phyloP scores from a whole-genome alignment of 2,888 invertebrate genomes.

The Euclidia mi region DNA sequence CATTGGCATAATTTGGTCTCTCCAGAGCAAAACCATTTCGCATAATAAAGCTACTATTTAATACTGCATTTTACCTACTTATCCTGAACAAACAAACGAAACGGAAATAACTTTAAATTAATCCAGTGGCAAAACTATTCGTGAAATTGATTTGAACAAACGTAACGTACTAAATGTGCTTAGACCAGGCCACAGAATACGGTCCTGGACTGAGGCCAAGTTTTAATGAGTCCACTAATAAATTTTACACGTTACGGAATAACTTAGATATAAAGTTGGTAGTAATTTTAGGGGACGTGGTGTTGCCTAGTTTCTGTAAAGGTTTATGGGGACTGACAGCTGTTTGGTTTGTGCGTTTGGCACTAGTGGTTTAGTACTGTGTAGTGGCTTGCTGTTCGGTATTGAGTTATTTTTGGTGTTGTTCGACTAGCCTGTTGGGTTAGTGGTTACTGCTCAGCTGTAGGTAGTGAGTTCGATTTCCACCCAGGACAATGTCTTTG shows the following conservation, averaged over 20 bases:
- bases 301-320: conserved; percentile 8
- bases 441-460: too few species aligned
- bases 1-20: too few species aligned
- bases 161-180: conserved; percentile 69
- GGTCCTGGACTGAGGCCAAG: conserved; percentile 70
- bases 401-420: too few species aligned
- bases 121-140: conserved; percentile 56
- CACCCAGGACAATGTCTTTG: too few species aligned
- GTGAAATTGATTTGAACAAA: conserved; percentile 64
- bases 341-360: not conserved
- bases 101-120: conserved; percentile 59
- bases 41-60: too few species aligned
- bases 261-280: conserved; percentile 69
- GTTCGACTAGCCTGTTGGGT: too few species aligned
- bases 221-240: conserved; percentile 79
- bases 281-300: conserved; percentile 34
- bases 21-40: too few species aligned
- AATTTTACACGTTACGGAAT: conserved; percentile 78
- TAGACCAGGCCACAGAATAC: conserved; percentile 59
- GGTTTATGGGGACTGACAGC: not conserved
- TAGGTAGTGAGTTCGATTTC: too few species aligned
- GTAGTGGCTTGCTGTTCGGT: not conserved
- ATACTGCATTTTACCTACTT: not conserved
- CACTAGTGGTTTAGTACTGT: not conserved
- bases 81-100: conserved; percentile 5